Evolutionary conservation across 2,113 vertebrate species (phyloP).

Genomic region (Alces alces): DNA sequence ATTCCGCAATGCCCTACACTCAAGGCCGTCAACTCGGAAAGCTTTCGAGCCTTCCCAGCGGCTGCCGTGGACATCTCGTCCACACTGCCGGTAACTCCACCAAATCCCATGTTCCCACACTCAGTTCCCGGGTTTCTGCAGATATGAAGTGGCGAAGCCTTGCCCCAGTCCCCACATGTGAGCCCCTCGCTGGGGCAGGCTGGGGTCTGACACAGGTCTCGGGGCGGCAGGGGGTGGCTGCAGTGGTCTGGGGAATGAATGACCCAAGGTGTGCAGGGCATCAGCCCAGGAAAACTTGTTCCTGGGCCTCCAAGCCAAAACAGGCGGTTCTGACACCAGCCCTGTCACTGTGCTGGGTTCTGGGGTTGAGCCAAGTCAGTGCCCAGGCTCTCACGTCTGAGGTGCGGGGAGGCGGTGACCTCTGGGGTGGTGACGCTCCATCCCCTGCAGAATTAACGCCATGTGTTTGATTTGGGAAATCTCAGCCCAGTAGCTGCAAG

Average conservation of each 20-base stretch:
- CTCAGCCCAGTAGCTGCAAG: background rate
- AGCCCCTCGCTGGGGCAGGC: background rate
- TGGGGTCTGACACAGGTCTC: background rate
- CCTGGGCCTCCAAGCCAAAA: background rate
- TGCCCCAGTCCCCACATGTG: background rate
- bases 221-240: rapidly evolving
- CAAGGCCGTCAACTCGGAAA: too few species aligned
- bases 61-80: background rate
- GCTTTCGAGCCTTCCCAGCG: background rate
- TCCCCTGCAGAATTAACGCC: too few species aligned
- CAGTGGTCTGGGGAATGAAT: background rate
- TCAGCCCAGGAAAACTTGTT: background rate
- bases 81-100: background rate
- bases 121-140: background rate
- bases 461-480: background rate
- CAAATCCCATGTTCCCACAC: background rate
- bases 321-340: too few species aligned
- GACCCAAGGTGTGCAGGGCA: rapidly evolving
- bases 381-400: background rate
- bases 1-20: background rate
- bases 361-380: too few species aligned
- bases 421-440: rapidly evolving
- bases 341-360: background rate
- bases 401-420: rapidly evolving
- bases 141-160: background rate